A percentile compares a stretch with the other conserved stretches of the same genome.
Evolutionary conservation across 2,888 invertebrate genomes (phyloP).

Genomic region (Scelioninae gen. 1): DNA sequence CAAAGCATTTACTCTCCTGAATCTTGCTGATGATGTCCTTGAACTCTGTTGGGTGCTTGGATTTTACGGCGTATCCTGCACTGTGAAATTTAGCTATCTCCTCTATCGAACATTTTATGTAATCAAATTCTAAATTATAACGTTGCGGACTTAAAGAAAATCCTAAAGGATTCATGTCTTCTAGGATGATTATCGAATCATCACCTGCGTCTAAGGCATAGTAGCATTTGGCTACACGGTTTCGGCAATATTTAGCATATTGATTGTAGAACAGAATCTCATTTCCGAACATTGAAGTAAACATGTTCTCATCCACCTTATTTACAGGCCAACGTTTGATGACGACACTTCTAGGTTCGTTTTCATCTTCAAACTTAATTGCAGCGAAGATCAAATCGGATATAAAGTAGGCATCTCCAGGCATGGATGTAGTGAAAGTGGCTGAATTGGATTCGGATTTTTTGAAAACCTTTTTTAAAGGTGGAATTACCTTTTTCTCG

Average conservation of each 20-base stretch:
- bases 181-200: conserved; percentile 73
- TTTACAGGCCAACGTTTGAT: conserved; percentile 37
- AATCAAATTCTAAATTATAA: conserved; percentile 72
- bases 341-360: conserved; percentile 9
- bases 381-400: conserved; percentile 58
- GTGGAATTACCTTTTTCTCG: conserved; percentile 46
- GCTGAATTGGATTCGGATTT: conserved; percentile 33
- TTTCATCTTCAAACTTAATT: conserved; percentile 50
- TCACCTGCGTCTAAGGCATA: conserved; percentile 49
- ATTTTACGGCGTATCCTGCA: conserved; percentile 77
- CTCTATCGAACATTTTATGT: conserved; percentile 74
- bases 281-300: conserved; percentile 74
- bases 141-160: conserved; percentile 69
- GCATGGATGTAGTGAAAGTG: conserved; percentile 46
- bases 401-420: conserved; percentile 55
- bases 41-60: conserved; percentile 70
- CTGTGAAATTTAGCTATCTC: conserved; percentile 79
- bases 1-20: conserved; percentile 67
- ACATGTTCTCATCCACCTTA: neutral
- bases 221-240: conserved; percentile 67
- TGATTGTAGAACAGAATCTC: conserved; percentile 79
- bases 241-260: conserved; percentile 49
- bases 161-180: conserved; percentile 74
- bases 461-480: conserved; percentile 31
- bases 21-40: conserved; percentile 69